Evolutionary conservation across 2,888 invertebrate genomes (phyloP).

Genomic region (Lapara coniferarum): DNA sequence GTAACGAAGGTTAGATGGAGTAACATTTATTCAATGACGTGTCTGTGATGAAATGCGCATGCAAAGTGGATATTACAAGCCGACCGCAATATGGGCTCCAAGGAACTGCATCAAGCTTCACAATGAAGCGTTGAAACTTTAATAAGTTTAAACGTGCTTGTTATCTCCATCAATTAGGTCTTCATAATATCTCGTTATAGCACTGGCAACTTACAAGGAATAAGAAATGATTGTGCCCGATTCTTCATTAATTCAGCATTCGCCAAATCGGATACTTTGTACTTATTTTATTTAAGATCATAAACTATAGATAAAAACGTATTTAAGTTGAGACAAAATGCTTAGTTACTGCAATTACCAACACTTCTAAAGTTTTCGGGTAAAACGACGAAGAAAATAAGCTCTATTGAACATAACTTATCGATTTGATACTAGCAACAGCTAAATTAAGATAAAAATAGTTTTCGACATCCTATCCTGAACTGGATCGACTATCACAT

Average conservation of each 20-base stretch:
- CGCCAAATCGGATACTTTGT: background rate
- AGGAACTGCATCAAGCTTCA: slow-evolving; percentile 46
- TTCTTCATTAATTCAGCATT: background rate
- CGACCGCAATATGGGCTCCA: slow-evolving; percentile 52
- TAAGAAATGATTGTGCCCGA: background rate
- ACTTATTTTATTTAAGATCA: background rate
- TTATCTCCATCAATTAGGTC: background rate
- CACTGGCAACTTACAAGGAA: background rate
- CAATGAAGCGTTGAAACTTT: slow-evolving; percentile 68
- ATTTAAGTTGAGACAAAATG: no score
- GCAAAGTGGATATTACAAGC: slow-evolving; percentile 53
- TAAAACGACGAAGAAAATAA: no score
- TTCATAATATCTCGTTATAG: background rate
- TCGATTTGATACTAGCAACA: no score
- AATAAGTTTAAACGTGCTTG: slow-evolving; percentile 50
- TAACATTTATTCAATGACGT: slow-evolving; percentile 42
- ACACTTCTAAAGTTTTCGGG: no score
- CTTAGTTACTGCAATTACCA: no score
- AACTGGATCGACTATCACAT: no score
- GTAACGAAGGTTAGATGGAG: background rate
- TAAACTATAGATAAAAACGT: background rate
- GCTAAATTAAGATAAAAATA: no score
- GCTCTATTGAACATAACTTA: no score
- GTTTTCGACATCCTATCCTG: no score
- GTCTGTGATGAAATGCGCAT: slow-evolving; percentile 47